These are phyloP conservation scores for Gallinago solitaria DNA, from an alignment of 2,797 vertebrate species.

Conservation along the genomic window DNA sequence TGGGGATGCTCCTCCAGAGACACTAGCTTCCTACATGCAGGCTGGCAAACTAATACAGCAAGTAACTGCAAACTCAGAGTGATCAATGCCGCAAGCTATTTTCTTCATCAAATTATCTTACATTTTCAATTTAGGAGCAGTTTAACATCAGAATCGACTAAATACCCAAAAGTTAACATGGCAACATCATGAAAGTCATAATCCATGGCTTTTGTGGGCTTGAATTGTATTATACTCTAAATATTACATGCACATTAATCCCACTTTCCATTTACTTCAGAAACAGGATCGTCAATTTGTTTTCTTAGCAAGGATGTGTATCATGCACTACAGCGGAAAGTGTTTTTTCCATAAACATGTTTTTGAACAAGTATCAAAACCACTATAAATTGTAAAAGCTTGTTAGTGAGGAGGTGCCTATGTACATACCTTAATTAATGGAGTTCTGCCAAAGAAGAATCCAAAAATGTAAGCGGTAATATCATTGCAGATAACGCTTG, in stretches of 20 bases:
- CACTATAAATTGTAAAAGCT: not conserved
- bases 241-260: not conserved
- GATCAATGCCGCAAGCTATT: not conserved
- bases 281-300: not conserved
- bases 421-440: slow-evolving; percentile 90
- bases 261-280: not conserved
- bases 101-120: not conserved
- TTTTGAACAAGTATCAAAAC: not conserved
- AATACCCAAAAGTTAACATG: not conserved
- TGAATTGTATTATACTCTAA: not conserved
- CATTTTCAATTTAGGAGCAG: not conserved
- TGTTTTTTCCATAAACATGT: not conserved
- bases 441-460: slow-evolving; percentile 98
- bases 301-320: not conserved
- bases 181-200: not conserved
- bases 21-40: not conserved
- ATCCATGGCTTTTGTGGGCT: not conserved
- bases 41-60: not conserved
- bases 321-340: not conserved
- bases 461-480: slow-evolving; percentile 97
- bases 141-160: not conserved
- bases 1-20: not conserved
- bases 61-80: not conserved
- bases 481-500: slow-evolving; percentile 97
- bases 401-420: not conserved